These are phyloP conservation scores for Nemurella pictetii DNA, from an alignment of 2,888 invertebrate genomes.

Conservation along the genomic window DNA sequence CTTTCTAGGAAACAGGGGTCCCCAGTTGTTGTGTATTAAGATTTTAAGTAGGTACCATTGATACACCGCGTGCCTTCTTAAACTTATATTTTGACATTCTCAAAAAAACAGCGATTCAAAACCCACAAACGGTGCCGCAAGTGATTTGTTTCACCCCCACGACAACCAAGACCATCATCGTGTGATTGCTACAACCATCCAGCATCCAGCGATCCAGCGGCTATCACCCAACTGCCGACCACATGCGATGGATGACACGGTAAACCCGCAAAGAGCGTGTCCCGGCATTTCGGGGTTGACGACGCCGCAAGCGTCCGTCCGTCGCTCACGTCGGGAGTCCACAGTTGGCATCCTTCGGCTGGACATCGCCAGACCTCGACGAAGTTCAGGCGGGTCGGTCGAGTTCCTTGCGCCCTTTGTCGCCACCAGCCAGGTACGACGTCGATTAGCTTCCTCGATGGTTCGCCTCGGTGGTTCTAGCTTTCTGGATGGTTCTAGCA, in stretches of 20 bases:
- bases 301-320: not conserved
- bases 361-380: slow-evolving; percentile 55
- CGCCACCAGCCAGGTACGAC: not conserved
- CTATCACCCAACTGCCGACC: not conserved
- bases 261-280: not conserved
- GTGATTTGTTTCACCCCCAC: too few species aligned
- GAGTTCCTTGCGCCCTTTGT: slow-evolving; percentile 50
- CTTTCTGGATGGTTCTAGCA: too few species aligned
- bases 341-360: slow-evolving; percentile 54
- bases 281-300: not conserved
- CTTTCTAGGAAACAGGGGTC: too few species aligned
- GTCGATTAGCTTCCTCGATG: not conserved
- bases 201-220: not conserved
- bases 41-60: too few species aligned
- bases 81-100: too few species aligned
- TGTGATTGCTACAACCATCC: too few species aligned
- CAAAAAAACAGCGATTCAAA: too few species aligned
- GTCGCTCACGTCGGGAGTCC: not conserved
- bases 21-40: too few species aligned
- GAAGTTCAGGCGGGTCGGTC: slow-evolving; percentile 53
- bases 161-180: too few species aligned
- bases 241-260: slow-evolving; percentile 4
- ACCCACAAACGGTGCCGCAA: too few species aligned
- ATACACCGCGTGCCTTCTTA: too few species aligned
- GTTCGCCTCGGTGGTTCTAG: not conserved